These are phyloP conservation scores for Psilanteris sp. DNA, from an alignment of 1,140 invertebrate genomes.

Conservation along the genomic window DNA sequence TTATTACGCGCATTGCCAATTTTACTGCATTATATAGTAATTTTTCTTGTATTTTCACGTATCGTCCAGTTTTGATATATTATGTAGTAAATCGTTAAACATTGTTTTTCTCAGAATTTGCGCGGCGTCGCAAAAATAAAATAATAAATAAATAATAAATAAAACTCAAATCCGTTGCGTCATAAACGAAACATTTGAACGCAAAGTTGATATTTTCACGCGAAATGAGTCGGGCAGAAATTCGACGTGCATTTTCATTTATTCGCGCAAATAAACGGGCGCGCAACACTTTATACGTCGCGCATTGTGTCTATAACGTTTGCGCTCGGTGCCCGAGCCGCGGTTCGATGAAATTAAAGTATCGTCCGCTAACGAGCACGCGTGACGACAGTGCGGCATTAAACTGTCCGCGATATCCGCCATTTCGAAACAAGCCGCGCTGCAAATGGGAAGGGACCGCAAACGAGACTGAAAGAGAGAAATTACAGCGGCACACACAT, in stretches of 20 bases:
- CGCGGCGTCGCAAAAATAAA: too few species aligned
- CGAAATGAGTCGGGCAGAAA: conserved; percentile 13
- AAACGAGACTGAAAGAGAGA: conserved; percentile 67
- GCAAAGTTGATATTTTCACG: conserved; percentile 32
- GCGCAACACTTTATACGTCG: conserved; percentile 11
- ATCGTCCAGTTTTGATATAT: too few species aligned
- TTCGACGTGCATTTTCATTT: conserved; percentile 20
- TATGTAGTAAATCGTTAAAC: too few species aligned
- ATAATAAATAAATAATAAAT: too few species aligned
- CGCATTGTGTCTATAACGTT: too few species aligned
- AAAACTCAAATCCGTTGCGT: too few species aligned
- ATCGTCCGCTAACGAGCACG: conserved; percentile 70
- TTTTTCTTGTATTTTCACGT: too few species aligned
- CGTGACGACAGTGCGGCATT: conserved; percentile 74
- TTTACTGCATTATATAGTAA: too few species aligned
- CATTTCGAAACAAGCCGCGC: conserved; percentile 70
- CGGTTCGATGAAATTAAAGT: conserved; percentile 67
- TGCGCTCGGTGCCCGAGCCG: conserved; percentile 14
- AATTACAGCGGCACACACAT: conserved; percentile 73
- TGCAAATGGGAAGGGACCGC: conserved; percentile 59
- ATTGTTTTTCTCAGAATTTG: too few species aligned
- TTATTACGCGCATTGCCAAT: too few species aligned
- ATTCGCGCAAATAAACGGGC: conserved; percentile 14
- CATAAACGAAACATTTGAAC: neutral
- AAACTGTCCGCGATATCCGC: conserved; percentile 79